A percentile compares a stretch with the other conserved stretches of the same genome.
These are phyloP conservation scores for Centruroides sculpturatus DNA, from an alignment of 1,140 invertebrate genomes.

Conservation along the genomic window DNA sequence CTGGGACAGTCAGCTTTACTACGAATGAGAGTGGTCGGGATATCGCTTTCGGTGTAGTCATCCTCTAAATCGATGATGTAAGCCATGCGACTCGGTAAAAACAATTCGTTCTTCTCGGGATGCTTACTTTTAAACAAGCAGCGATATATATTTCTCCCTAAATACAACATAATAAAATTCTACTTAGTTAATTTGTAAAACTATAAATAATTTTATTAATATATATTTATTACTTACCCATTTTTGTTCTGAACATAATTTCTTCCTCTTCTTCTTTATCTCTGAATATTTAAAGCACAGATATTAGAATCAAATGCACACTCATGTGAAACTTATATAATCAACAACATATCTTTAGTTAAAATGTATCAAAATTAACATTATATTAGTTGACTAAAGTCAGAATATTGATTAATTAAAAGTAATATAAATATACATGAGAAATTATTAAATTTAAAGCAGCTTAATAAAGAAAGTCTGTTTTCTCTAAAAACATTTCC, in stretches of 20 bases:
- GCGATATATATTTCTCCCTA: conserved; percentile 32
- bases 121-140: conserved; percentile 31
- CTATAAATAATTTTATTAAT: conserved; percentile 2
- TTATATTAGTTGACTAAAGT: too few relatives aligned
- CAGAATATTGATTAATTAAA: too few relatives aligned
- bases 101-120: conserved; percentile 79
- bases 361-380: too few relatives aligned
- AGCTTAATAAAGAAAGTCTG: too few relatives aligned
- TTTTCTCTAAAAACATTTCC: too few relatives aligned
- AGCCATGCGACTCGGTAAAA: conserved; percentile 90
- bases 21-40: conserved; percentile 87
- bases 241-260: conserved; percentile 54
- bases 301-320: too few relatives aligned
- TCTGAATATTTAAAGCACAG: conserved; percentile 1
- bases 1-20: conserved; percentile 88
- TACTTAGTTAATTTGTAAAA: conserved; percentile 6
- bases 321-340: too few relatives aligned
- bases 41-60: conserved; percentile 75
- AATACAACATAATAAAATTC: not conserved
- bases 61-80: conserved; percentile 89
- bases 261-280: conserved; percentile 21
- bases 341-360: too few relatives aligned
- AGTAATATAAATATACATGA: too few relatives aligned
- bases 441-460: too few relatives aligned
- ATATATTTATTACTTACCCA: conserved; percentile 42